Base-by-base conservation (phyloP, 2,797 vertebrate species). In the Remorina albescens region DNA sequence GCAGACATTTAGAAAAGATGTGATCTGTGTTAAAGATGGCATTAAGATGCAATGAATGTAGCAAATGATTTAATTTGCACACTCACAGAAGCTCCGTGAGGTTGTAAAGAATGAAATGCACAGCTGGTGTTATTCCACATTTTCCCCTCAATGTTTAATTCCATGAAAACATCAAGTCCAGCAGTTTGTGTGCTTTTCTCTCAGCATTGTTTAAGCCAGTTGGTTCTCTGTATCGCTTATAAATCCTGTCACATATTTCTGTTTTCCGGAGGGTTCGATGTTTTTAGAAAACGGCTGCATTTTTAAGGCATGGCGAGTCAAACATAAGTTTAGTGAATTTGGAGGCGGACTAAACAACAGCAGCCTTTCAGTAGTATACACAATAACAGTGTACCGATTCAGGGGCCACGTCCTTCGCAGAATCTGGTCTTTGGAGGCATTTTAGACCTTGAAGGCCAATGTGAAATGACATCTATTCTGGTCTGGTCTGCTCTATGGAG, bases 1-100 rank as follows among this genome's bases (percentile, higher is more conserved):
- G 69, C 28, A 77, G 62, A 62, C 21, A 55, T 81, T 67, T 53
- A 61, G 57, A 76, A 51, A 69, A 67, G 60, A 84, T 69, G 19
- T 39, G 28, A 42, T 79, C 28, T 78, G 49, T 68, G 32, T 81
- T 39, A 67, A 41, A 50, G 57, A 50, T 71, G 49, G 9, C 37
- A 66, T 80, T 54, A 41, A 30, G 37, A 32, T 60, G 19, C 32
- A 46, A 62, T 71, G 36, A 66, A 32, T 19, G 6, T 32, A 19
- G 58, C 2, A 23, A 9, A 64, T 49, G 26, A 36, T 54, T 54
- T 66, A 41, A 74, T 75, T 32, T 54, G 54, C 21, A 21, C 25
- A 62, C 57, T 0, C 44, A 47, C 21, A 54, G 11, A 7, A 41
- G 57, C 9, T 10, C 16, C 18, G n/a, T 37, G 18, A 37, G 21